Base-by-base conservation (phyloP, 2,797 vertebrate genomes). In the Mustela erminea region DNA sequence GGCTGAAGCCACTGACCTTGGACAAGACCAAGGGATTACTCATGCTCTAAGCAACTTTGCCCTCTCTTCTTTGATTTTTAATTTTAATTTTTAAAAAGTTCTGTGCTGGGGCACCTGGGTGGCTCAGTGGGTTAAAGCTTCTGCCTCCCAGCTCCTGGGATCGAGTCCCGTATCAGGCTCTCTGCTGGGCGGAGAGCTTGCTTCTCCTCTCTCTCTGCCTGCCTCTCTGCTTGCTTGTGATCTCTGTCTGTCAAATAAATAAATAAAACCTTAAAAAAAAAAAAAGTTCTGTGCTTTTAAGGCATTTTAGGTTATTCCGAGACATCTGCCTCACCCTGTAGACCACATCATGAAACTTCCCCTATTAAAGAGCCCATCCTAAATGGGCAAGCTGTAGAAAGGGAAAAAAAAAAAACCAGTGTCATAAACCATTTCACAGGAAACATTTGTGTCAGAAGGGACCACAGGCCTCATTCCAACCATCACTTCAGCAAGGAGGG, bases 221-320 rank as follows among this genome's bases (percentile, higher is more conserved):
- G 43, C 43, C 43, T 43, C 43, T 43, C 43, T 43, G 41, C 7
- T 43, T 43, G 2, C 43, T 46, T 46, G 43, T 46, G 43, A 46
- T 46, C 43, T 46, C 43, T 10, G 7, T 43, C 43, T 43, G 43
- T 43, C 43, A 43, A 46, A 10, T 46, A 46, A 46, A 46, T 46
- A 46, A 46, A 46, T 46, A 46, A 46, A 46, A 46, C 10, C 43
- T 46, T 46, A 46, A 46, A 46, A 46, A 46, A 46, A 43, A 46
- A 46, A 43, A 46, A 93, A 54, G 66, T 15, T 88, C 56, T 90
- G 66, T 68, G 49, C 52, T 95, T 95, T 81, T 80, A 58, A 90
- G 70, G 35, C 68, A 90, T 80, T 77, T 85, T 82, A 91, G 18
- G 66, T 93, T 95, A 96, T 72, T 95, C 75, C 49, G 75, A 92